These are phyloP conservation scores for Argyrosomus regius DNA, from an alignment of 2,797 vertebrate genomes.

Conservation along the genomic window DNA sequence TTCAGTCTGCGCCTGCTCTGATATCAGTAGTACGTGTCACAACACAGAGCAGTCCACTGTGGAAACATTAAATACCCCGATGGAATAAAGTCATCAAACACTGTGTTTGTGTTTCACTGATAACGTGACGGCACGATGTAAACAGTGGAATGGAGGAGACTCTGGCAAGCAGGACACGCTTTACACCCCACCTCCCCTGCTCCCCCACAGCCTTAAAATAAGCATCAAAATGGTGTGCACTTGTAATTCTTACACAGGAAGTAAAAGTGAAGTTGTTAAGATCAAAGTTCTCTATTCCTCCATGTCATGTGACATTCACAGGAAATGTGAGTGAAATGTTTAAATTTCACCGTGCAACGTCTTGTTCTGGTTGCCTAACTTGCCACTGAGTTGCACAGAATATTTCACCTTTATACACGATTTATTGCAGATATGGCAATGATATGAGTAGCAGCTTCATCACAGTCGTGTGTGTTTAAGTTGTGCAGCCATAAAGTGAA, in stretches of 20 bases:
- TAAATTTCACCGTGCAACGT: no score
- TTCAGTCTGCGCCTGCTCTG: background rate
- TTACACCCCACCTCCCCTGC: background rate
- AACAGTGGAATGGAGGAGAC: background rate
- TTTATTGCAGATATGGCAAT: no score
- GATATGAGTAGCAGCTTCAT: background rate
- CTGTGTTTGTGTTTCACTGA: background rate
- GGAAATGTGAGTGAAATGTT: constrained; percentile 10
- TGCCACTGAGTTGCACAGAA: background rate
- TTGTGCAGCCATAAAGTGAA: background rate
- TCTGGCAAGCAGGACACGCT: no score
- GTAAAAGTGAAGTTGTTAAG: constrained; percentile 50
- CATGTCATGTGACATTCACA: constrained; percentile 40
- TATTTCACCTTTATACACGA: background rate
- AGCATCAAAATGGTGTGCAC: background rate
- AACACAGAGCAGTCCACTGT: background rate
- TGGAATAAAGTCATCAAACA: background rate
- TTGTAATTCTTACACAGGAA: constrained; percentile 51
- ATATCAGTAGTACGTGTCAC: background rate
- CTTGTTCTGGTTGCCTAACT: background rate
- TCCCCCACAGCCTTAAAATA: background rate
- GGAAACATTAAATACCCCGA: background rate
- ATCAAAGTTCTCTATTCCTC: constrained; percentile 54
- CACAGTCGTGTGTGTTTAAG: background rate
- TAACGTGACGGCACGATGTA: background rate